Base-by-base conservation (phyloP, 2,113 vertebrate genomes). In the Bufo bufo region DNA sequence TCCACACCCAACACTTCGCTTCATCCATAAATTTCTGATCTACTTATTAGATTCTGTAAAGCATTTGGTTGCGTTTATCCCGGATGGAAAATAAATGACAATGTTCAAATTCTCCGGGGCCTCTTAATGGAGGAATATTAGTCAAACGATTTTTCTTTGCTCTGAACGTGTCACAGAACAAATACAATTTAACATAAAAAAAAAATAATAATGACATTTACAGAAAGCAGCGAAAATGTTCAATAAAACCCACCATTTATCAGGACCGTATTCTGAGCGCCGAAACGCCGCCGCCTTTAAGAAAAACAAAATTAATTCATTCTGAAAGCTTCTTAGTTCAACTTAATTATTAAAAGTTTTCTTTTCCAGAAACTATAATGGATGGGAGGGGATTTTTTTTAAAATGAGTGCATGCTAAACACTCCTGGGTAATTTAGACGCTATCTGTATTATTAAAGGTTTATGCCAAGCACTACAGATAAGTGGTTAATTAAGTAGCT, bases 301-400 rank as follows among this genome's bases (percentile, higher is more conserved):
- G 45, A 47, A 61, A 82, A 47, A 82, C 74, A 45, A 80, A 69
- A 17, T 19, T 49, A 74, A 87, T 50, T 82, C 12, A 0, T 13
- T 33, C 43, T 59, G 86, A 87, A 87, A 87, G 86, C 78, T 61
- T 87, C 72, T 87, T 87, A 75, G 52, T 33, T 87, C 54, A 75
- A 74, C 86, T 87, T 82, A 87, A 87, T 87, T 82, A 87, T 87
- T 87, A 87, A 87, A 87, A 87, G 50, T 72, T 72, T 59, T 78
- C 49, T 47, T 82, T 82, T 69, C 63, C 12, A 5, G 5, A 33
- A 69, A 78, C 33, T 61, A 87, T 87, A 87, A 87, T 87, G 86
- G 86, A 87, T 74, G 77, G 59, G 20, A 65, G 16, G n/a, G 72
- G 75, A 59, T 71, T 63, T 75, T 75, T 13, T 71, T 50, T 52